phyloP scores from a whole-genome alignment of 2,797 vertebrate genomes.

The Pristis pectinata region DNA sequence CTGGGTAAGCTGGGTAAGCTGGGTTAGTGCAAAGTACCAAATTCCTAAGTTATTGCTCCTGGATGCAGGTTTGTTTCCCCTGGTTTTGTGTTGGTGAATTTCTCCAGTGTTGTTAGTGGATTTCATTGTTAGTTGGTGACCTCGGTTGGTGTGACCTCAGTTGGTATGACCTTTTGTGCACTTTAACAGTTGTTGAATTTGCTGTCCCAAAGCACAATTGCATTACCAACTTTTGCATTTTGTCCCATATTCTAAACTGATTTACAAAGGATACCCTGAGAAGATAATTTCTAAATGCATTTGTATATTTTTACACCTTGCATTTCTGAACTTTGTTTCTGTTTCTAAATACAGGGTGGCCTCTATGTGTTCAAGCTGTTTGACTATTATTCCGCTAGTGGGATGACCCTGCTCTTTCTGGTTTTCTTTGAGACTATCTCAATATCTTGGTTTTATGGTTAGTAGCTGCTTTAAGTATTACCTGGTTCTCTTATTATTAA shows the following conservation, averaged over 20 bases:
- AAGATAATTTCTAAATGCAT: neutral
- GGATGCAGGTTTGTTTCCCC: neutral
- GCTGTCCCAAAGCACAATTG: neutral
- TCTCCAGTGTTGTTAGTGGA: neutral
- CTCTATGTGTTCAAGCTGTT: conserved; percentile 88
- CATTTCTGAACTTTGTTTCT: conserved; percentile 32
- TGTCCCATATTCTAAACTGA: neutral
- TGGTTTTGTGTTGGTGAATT: neutral
- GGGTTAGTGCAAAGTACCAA: neutral
- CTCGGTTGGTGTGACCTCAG: neutral
- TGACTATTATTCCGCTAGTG: conserved; percentile 89
- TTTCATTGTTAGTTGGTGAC: neutral
- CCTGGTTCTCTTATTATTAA: neutral
- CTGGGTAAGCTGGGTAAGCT: neutral
- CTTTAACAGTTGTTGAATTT: neutral
- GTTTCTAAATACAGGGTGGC: conserved; percentile 64
- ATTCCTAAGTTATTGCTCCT: neutral
- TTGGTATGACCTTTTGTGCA: neutral
- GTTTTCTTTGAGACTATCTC: conserved; percentile 86
- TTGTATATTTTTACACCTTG: neutral
- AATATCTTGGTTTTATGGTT: conserved; percentile 88
- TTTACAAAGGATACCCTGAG: neutral
- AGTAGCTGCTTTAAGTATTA: conserved; percentile 39
- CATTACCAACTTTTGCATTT: neutral
- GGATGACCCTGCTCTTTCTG: conserved; percentile 84